Evolutionary conservation across 37 sponge, comb jelly and placozoan genomes (phyloP).

Genomic region (Sycon ciliatum): DNA sequence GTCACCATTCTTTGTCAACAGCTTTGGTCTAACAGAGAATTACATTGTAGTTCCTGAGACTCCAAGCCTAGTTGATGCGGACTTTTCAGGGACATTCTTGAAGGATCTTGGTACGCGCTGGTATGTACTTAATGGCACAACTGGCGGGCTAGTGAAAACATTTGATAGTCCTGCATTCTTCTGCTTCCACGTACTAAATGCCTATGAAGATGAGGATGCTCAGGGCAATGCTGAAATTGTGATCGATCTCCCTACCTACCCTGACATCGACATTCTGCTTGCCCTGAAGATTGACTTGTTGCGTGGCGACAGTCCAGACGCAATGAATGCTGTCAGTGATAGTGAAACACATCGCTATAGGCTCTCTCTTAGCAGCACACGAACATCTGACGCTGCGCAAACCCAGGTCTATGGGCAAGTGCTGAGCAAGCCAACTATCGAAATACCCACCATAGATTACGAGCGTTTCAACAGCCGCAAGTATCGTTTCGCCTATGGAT

Average conservation of each 20-base stretch:
- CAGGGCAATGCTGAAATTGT: not conserved
- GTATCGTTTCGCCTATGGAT: not conserved
- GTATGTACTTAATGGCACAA: not conserved
- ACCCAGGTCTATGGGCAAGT: too few species aligned
- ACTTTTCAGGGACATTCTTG: too few species aligned
- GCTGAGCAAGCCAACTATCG: too few species aligned
- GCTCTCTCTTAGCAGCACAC: too few species aligned
- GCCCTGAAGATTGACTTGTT: not conserved
- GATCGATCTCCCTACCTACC: not conserved
- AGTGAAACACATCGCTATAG: too few species aligned
- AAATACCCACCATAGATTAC: not conserved
- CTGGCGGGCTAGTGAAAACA: not conserved
- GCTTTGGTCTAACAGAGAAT: not conserved
- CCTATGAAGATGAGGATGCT: slow-evolving; percentile 12
- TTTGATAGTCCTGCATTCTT: not conserved
- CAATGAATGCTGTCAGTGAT: too few species aligned
- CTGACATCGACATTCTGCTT: not conserved
- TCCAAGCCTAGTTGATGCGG: not conserved
- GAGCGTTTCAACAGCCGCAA: not conserved
- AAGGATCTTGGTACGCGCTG: not conserved
- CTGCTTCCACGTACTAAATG: not conserved
- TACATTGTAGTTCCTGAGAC: not conserved
- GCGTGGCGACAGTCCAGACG: too few species aligned
- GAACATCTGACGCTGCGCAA: too few species aligned
- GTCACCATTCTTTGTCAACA: too few species aligned